Conservation (phyloP, 1,140 invertebrate species). For the Tetramorium simillimum region DNA sequence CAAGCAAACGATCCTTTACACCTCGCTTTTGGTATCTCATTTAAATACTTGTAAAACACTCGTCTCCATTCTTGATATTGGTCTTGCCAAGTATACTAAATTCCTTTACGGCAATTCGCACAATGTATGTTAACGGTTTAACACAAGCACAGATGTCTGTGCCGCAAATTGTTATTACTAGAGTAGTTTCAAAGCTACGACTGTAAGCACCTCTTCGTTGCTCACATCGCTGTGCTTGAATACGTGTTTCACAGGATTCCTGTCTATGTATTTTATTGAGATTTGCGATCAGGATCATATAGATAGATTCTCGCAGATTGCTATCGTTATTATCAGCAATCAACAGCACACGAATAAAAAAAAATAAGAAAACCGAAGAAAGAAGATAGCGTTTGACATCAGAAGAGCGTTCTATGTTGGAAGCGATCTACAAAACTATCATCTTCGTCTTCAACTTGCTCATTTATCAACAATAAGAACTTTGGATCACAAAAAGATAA, state of each 20-base stretch:
- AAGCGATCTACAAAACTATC: neutral
- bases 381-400: neutral
- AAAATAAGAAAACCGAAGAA: neutral
- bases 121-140: conserved; percentile 5
- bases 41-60: neutral
- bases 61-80: neutral
- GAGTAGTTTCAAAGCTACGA: neutral
- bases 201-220: neutral
- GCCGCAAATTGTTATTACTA: conserved; percentile 7
- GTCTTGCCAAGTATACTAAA: neutral
- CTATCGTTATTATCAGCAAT: neutral
- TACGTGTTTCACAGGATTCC: neutral
- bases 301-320: conserved; percentile 11
- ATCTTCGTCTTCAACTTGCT: neutral
- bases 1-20: neutral
- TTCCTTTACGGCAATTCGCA: neutral
- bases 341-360: neutral
- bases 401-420: neutral
- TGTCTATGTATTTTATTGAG: conserved; percentile 12
- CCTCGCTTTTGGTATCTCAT: neutral
- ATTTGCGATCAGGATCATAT: conserved; percentile 6
- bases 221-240: neutral
- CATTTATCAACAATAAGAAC: conserved; percentile 2
- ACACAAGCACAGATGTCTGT: conserved; percentile 5
- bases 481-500: neutral